Evolutionary conservation across 37 sponge, comb jelly and placozoan genomes (phyloP).

Genomic region (Geodia barretti): DNA sequence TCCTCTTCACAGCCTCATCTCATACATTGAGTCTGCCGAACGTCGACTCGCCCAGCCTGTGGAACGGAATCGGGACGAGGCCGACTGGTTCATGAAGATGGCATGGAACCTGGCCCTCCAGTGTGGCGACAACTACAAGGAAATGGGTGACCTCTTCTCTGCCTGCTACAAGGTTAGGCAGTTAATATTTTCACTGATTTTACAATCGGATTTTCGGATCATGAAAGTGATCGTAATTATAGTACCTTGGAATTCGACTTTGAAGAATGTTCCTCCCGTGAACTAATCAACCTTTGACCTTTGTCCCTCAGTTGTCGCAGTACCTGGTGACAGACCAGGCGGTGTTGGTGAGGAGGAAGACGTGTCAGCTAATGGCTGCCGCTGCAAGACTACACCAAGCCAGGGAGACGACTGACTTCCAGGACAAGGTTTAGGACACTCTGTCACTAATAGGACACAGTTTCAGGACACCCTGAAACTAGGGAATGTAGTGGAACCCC

Average conservation of each 20-base stretch:
- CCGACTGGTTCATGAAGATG: constrained; percentile 76
- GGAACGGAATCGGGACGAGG: constrained; percentile 45
- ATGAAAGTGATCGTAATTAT: too few relatives aligned
- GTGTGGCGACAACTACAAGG: constrained; percentile 43
- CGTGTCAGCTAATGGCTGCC: constrained; percentile 84
- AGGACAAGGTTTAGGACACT: constrained; percentile 27
- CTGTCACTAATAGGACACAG: too few relatives aligned
- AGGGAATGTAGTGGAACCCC: too few relatives aligned
- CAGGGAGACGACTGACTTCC: constrained; percentile 7
- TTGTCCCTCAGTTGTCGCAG: not conserved
- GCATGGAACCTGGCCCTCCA: constrained; percentile 91
- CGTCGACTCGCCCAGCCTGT: not conserved
- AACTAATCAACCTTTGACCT: too few relatives aligned
- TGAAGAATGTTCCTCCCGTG: too few relatives aligned
- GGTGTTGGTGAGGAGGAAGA: constrained; percentile 47
- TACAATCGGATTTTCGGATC: not conserved
- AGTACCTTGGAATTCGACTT: too few relatives aligned
- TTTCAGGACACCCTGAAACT: too few relatives aligned
- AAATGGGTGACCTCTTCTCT: constrained; percentile 65
- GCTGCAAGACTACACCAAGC: constrained; percentile 72
- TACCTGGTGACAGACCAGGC: not conserved
- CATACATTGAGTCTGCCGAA: constrained; percentile 12
- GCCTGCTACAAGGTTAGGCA: constrained; percentile 43
- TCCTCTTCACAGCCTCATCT: constrained; percentile 9
- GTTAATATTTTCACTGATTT: not conserved